Evolutionary conservation across 30 jellyfish, hydroid and myxozoan genomes (phyloP).

Genomic region (Catostylus mosaicus): DNA sequence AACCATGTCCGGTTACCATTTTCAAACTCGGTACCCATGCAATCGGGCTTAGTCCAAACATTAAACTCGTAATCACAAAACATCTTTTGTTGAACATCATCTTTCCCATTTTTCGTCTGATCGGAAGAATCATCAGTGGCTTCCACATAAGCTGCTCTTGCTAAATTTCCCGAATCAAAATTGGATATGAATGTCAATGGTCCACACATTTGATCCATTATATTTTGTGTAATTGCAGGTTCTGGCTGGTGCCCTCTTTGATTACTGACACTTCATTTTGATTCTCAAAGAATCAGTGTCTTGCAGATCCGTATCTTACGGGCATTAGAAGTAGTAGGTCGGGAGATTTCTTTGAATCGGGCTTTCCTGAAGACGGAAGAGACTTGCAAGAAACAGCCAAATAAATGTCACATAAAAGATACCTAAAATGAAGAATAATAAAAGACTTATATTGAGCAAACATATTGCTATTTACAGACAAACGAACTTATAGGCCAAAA

Average conservation of each 20-base stretch:
- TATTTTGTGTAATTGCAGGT: neutral
- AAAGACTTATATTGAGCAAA: no score
- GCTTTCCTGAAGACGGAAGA: neutral
- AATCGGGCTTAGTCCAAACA: slow-evolving; percentile 97
- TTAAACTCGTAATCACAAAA: slow-evolving; percentile 67
- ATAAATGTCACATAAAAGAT: no score
- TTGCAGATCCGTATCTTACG: neutral
- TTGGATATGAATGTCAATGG: slow-evolving; percentile 63
- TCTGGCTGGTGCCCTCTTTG: neutral
- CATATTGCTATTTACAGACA: no score
- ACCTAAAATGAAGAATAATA: no score
- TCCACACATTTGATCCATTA: slow-evolving; percentile 65
- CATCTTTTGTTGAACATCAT: neutral
- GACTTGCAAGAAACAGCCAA: no score
- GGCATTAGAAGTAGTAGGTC: neutral
- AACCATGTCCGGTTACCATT: slow-evolving; percentile 94
- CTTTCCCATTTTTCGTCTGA: neutral
- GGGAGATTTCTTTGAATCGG: neutral
- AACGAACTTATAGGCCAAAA: no score
- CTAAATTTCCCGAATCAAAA: slow-evolving; percentile 88
- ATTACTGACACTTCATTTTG: neutral
- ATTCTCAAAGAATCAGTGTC: neutral
- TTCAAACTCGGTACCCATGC: slow-evolving; percentile 83
- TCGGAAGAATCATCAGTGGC: neutral
- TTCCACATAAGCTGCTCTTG: slow-evolving; percentile 68